Evolutionary conservation across 2,888 invertebrate species (phyloP).

Genomic region (Zeuzera pyrina): DNA sequence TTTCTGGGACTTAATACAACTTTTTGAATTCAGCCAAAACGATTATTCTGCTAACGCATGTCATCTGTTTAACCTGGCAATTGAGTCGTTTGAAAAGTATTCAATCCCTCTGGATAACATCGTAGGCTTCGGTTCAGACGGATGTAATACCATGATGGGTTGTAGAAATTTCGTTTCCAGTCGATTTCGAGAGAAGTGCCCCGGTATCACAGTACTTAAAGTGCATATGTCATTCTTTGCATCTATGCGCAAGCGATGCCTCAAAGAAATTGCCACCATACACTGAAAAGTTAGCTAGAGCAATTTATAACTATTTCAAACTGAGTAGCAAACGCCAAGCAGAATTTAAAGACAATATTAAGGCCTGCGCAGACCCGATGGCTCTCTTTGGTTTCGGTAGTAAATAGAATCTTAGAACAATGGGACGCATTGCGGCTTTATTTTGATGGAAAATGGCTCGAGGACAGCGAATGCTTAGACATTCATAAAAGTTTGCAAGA

Average conservation of each 20-base stretch:
- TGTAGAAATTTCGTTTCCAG: slow-evolving; percentile 4
- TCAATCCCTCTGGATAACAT: slow-evolving; percentile 5
- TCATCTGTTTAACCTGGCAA: slow-evolving; percentile 1
- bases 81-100: slow-evolving; percentile 2
- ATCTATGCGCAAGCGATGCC: slow-evolving; percentile 4
- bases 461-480: slow-evolving; percentile 1
- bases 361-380: slow-evolving; percentile 15
- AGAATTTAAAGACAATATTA: slow-evolving; percentile 10
- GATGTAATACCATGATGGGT: slow-evolving; percentile 1
- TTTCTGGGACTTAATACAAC: slow-evolving; percentile 7
- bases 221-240: slow-evolving; percentile 8
- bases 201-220: slow-evolving; percentile 6
- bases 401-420: slow-evolving; percentile 23
- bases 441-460: slow-evolving; percentile 4
- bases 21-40: slow-evolving; percentile 3
- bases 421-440: slow-evolving; percentile 20
- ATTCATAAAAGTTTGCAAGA: background rate
- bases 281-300: slow-evolving; percentile 4
- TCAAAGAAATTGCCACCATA: slow-evolving; percentile 8
- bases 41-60: background rate
- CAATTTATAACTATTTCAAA: slow-evolving; percentile 5
- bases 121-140: slow-evolving; percentile 3
- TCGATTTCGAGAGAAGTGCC: slow-evolving; percentile 6
- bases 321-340: slow-evolving; percentile 2
- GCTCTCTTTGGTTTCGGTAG: slow-evolving; percentile 20